A percentile compares a stretch with the other conserved stretches of the same genome.
phyloP scores from a whole-genome alignment of 2,113 vertebrate genomes.

The Neotoma lepida region DNA sequence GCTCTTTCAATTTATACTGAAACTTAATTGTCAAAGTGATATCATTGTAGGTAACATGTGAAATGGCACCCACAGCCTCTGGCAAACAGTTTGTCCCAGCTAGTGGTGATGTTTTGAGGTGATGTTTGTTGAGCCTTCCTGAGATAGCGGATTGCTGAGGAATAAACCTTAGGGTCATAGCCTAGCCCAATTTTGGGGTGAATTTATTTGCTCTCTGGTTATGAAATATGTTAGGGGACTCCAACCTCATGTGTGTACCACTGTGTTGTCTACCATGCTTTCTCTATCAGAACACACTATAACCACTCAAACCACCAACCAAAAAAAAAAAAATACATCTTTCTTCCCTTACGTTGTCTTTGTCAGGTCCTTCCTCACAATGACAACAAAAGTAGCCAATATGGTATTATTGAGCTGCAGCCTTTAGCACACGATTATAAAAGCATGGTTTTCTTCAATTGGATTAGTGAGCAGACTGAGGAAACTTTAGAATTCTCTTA shows the following conservation, averaged over 20 bases:
- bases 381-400: background rate
- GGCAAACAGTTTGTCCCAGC: background rate
- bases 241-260: background rate
- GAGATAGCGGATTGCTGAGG: background rate
- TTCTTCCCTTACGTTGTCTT: background rate
- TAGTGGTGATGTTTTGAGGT: too few relatives aligned
- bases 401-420: background rate
- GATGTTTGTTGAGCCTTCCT: background rate
- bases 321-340: background rate
- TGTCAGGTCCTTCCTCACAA: background rate
- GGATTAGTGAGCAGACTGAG: background rate
- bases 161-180: background rate
- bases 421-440: background rate
- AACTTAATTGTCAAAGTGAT: background rate
- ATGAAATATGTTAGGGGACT: background rate
- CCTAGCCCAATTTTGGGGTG: background rate
- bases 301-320: background rate
- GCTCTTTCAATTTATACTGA: background rate
- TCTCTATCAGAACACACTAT: background rate
- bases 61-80: accelerated
- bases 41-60: background rate
- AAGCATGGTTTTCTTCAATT: background rate
- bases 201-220: background rate
- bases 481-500: background rate
- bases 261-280: background rate